A percentile compares a stretch with the other conserved stretches of the same genome.
Conservation (phyloP, 2,113 vertebrate genomes). For the Cathartes aura region DNA sequence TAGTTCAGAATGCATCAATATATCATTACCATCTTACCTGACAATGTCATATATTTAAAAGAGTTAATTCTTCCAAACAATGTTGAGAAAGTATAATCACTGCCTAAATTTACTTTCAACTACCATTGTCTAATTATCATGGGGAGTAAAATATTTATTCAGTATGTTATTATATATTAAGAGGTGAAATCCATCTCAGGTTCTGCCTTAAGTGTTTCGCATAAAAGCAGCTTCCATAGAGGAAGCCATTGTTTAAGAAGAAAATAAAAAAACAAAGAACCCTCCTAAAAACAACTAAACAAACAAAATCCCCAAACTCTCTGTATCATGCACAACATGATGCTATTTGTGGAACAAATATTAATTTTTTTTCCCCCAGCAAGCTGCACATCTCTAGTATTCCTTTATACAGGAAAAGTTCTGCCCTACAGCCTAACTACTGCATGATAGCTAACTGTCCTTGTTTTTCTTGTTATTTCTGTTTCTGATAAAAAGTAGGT, state of each 20-base stretch:
- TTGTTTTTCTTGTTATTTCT: neutral
- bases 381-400: neutral
- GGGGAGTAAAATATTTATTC: slow-evolving; percentile 45
- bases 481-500: neutral
- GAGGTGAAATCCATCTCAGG: neutral
- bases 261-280: neutral
- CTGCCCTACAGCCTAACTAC: neutral
- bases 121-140: slow-evolving; percentile 62
- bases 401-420: neutral
- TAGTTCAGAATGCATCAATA: slow-evolving; percentile 61
- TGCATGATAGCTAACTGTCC: neutral
- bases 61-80: slow-evolving; percentile 63
- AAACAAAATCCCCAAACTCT: neutral
- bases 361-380: neutral
- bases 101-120: slow-evolving; percentile 71
- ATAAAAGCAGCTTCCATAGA: neutral
- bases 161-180: slow-evolving; percentile 28
- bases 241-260: neutral
- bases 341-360: neutral
- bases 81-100: slow-evolving; percentile 56
- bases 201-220: neutral
- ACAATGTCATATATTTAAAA: slow-evolving; percentile 53
- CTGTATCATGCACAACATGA: neutral
- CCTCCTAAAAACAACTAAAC: neutral
- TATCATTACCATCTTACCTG: slow-evolving; percentile 59